Base-by-base conservation (phyloP, 2,113 vertebrate species). In the Callospermophilus lateralis region DNA sequence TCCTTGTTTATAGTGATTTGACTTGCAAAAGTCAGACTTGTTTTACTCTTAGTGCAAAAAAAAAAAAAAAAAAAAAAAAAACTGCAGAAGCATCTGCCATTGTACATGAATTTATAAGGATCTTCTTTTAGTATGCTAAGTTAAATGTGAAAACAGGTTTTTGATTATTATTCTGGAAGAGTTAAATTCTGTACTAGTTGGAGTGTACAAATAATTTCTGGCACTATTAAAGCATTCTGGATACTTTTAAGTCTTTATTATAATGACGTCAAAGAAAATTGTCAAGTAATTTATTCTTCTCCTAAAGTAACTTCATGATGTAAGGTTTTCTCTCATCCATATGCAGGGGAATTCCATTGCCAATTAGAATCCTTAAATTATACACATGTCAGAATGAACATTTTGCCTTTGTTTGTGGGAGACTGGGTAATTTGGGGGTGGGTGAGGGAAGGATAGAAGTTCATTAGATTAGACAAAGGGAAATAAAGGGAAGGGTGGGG, bases 41-140 rank as follows among this genome's bases (percentile, higher is more conserved):
- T 83, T 79, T 84, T 37, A 4, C 15, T 83, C 24, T 79, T 78
- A 32, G 37, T 34, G 22, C 39, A 45, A 45, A 45, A 45, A 45
- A 45, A 45, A 45, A 42, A 78, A 67, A 92, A 53, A 45, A 94
- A 70, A 81, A 42, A 78, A 67, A 92, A 53, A 45, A 94, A 70
- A 81, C 15, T 93, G 39, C 22, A 70, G n/a, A 15, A 58, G 26
- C 26, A 83, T 34, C 2, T 92, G 22, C 15, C n/a, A 24, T 93
- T 20, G 3, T 42, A 34, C 70, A 20, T 83, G 28, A 92, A 53
- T 87, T 39, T 92, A 84, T 87, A 78, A 48, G 45, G 78, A 26
- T 74, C 2, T 45, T 48, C n/a, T 92, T 34, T 17, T 17, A 94
- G 34, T 9, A 51, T 45, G 26, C 0, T 58, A 15, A 68, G 8